phyloP scores from a whole-genome alignment of 2,888 invertebrate species.

The Trissoscelio sp. region DNA sequence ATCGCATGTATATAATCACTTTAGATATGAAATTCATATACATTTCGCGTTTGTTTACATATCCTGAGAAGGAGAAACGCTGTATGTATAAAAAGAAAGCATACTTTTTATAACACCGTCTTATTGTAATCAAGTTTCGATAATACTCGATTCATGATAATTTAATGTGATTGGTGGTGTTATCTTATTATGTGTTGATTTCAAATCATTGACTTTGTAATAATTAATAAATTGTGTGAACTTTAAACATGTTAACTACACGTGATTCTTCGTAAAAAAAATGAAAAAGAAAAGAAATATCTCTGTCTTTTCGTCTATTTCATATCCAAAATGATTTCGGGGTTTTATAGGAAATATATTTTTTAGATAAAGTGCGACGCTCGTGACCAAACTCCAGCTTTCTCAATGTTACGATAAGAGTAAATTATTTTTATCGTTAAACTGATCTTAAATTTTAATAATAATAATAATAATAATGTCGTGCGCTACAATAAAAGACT shows the following conservation, averaged over 20 bases:
- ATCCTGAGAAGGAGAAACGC: constrained; percentile 30
- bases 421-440: constrained; percentile 59
- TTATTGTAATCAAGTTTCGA: constrained; percentile 57
- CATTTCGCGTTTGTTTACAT: constrained; percentile 44
- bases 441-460: neutral
- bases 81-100: constrained; percentile 38
- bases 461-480: constrained; percentile 26
- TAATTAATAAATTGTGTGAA: constrained; percentile 29
- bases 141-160: constrained; percentile 57
- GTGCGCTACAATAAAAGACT: constrained; percentile 56
- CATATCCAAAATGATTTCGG: constrained; percentile 58
- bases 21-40: constrained; percentile 64
- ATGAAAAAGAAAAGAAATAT: constrained; percentile 20
- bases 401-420: constrained; percentile 54
- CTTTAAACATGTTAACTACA: constrained; percentile 32
- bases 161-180: constrained; percentile 50
- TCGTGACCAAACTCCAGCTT: constrained; percentile 51
- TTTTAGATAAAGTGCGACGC: constrained; percentile 53
- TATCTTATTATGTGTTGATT: constrained; percentile 47
- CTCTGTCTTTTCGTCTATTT: constrained; percentile 49
- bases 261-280: constrained; percentile 31
- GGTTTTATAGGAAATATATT: constrained; percentile 45
- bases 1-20: constrained; percentile 66
- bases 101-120: constrained; percentile 50
- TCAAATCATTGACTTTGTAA: constrained; percentile 57